Percentiles rank a stretch among this genome's conserved stretches.
These are phyloP conservation scores for Tachystola acroxantha DNA, from an alignment of 2,888 invertebrate genomes.

Conservation along the genomic window DNA sequence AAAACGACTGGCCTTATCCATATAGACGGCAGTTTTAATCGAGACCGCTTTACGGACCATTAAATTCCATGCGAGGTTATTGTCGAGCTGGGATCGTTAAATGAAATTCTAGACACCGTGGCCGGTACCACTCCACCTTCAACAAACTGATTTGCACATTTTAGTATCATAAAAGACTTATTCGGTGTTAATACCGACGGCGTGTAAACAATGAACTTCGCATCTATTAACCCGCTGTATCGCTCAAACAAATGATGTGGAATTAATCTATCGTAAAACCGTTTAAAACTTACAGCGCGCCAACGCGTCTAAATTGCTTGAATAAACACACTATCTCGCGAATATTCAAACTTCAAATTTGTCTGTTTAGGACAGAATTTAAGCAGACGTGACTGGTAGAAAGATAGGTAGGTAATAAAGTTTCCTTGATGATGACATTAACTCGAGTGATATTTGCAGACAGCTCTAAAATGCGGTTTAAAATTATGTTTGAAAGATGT, in stretches of 20 bases:
- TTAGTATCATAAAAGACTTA: constrained; percentile 3
- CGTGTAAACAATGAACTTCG: constrained; percentile 4
- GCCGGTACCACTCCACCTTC: constrained; percentile 20
- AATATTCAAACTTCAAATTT: background rate
- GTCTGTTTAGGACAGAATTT: background rate
- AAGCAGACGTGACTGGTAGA: background rate
- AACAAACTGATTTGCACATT: constrained; percentile 10
- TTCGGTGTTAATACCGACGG: background rate
- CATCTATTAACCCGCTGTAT: constrained; percentile 4
- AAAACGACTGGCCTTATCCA: constrained; percentile 61
- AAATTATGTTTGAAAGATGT: constrained; percentile 10
- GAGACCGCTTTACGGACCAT: constrained; percentile 67
- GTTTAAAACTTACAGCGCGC: background rate
- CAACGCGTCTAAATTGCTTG: background rate
- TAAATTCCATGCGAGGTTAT: constrained; percentile 65
- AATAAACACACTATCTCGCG: background rate
- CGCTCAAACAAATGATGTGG: background rate
- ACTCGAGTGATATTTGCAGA: background rate
- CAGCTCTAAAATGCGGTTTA: background rate
- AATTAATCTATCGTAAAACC: constrained; percentile 1
- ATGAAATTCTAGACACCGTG: constrained; percentile 57
- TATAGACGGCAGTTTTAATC: constrained; percentile 69
- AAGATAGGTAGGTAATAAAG: background rate
- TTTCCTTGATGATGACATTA: background rate
- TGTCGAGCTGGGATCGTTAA: constrained; percentile 65